Evolutionary conservation across 2,113 vertebrate genomes (phyloP), one percentile per base, ranked within the genome.

Genomic region (Pionites leucogaster): DNA sequence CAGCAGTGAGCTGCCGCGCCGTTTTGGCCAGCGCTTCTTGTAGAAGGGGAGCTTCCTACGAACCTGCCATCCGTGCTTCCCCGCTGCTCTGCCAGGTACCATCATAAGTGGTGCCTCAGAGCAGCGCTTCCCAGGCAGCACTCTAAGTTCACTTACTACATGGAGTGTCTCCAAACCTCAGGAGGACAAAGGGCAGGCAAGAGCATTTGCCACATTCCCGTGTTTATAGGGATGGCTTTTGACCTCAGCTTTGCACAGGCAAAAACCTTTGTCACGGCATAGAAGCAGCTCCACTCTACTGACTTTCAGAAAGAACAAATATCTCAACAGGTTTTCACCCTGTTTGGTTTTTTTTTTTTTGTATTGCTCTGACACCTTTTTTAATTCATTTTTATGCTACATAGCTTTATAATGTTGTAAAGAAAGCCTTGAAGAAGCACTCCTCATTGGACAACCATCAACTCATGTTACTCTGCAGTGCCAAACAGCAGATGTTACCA

Each of bases 221-320:
- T 29, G 19, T 42, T 41, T 10, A 25, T 76, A 17, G 46, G 39
- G 60, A 16, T 2, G 10, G 29, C 20, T 53, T 53, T 22, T 76
- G 28, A 25, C 28, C 16, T 39, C 44, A 31, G 33, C 37, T 39
- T 27, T 18, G 20, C 37, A 10, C 12, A 35, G 79, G 33, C 33
- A 59, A 59, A 59, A 59, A 35, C 13, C 13, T 59, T 4, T 1
- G 28, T 28, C n/a, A 49, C 0, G 4, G 39, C 67, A 25, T 2
- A 37, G 27, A 42, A 63, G 35, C 28, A 49, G 29, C 41, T 49
- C 35, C 11, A 5, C 6, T 9, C 18, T 28, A 0, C n/a, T 44
- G 27, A 3, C 18, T 15, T 41, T 0, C 47, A 2, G 24, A 8
- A 49, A 17, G 46, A 46, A 22, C 1, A 7, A 17, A 7, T 1